Percentiles rank a stretch among this genome's conserved stretches.
Conservation (phyloP, 2,888 invertebrate species). For the Acrobeloides nanus region DNA sequence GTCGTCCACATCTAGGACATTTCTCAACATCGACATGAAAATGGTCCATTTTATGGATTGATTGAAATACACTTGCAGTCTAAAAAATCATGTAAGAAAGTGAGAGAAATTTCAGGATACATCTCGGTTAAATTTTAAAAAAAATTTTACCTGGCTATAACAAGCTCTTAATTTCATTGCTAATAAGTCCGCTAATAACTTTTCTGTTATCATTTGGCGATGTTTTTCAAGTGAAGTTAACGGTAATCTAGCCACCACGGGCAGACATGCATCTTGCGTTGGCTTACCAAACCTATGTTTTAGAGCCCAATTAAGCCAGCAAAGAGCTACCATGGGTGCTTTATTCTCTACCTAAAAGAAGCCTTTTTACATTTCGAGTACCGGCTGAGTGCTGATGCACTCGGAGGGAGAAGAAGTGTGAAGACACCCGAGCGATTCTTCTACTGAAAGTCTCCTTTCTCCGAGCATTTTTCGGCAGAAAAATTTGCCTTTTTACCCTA, state of each 20-base stretch:
- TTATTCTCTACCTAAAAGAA: constrained; percentile 20
- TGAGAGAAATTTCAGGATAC: neutral
- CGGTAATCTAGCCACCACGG: constrained; percentile 41
- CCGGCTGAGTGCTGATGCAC: too few relatives aligned
- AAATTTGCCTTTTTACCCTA: too few relatives aligned
- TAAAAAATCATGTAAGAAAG: constrained; percentile 16
- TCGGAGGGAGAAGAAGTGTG: too few relatives aligned
- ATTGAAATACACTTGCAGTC: constrained; percentile 45
- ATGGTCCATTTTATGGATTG: constrained; percentile 49
- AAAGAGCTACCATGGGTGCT: constrained; percentile 47
- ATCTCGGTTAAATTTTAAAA: neutral
- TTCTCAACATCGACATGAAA: constrained; percentile 43
- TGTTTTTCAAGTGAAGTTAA: constrained; percentile 44
- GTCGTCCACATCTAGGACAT: constrained; percentile 47
- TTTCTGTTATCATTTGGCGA: constrained; percentile 48
- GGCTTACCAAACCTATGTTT: constrained; percentile 43
- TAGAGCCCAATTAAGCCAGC: constrained; percentile 49
- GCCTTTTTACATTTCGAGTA: too few relatives aligned
- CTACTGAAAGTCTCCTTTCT: too few relatives aligned
- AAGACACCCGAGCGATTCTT: too few relatives aligned
- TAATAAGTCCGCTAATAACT: constrained; percentile 40
- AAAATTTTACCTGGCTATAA: constrained; percentile 39
- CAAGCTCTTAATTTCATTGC: constrained; percentile 48
- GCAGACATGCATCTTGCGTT: constrained; percentile 33
- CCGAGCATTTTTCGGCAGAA: too few relatives aligned